Evolutionary conservation across 2,113 vertebrate species (phyloP), one percentile per base, ranked within the genome.

Genomic region (Oenanthe melanoleuca): DNA sequence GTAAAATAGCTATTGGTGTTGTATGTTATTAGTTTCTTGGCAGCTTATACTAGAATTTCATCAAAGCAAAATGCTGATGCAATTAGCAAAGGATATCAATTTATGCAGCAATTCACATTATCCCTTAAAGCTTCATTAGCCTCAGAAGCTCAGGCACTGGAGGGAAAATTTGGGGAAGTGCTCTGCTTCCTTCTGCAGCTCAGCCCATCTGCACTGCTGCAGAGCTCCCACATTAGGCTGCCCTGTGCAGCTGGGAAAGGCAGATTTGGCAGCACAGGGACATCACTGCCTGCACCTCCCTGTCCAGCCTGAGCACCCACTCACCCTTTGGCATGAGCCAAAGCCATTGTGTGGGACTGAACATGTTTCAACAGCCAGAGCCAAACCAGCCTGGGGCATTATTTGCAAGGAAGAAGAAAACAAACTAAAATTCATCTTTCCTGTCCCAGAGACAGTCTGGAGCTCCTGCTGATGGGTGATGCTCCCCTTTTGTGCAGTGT

Each of bases 1-100:
- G 63, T 60, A 15, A 80, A 67, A 75, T 18, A 86, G 86, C 93
- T 80, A 83, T 91, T 88, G 93, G 80, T 89, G 88, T 34, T 47
- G 74, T 37, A 73, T 28, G 72, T 80, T 91, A 93, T 93, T 91
- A n/a, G 42, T 81, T 93, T 93, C 91, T 92, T 97, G 91, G 85
- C 91, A 89, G 40, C 73, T 72, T 37, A 20, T 20, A 61, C 91
- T 50, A 66, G 78, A 47, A 75, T 94, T 84, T 79, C 93, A 88
- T 92, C 83, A 94, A 90, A 89, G 85, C 82, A 93, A 96, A 96
- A 93, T 50, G 70, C 92, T 94, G 91, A 96, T 88, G 93, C 86
- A 96, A 96, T 97, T 97, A 96, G 95, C 93, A 94, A 96, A 95
- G 93, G 78, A 90, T 92, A 96, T 89, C 91, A 94, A 78, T 96